Evolutionary conservation across 2,113 vertebrate species (phyloP), one percentile per base, ranked within the genome.

Genomic region (Aepyceros melampus): DNA sequence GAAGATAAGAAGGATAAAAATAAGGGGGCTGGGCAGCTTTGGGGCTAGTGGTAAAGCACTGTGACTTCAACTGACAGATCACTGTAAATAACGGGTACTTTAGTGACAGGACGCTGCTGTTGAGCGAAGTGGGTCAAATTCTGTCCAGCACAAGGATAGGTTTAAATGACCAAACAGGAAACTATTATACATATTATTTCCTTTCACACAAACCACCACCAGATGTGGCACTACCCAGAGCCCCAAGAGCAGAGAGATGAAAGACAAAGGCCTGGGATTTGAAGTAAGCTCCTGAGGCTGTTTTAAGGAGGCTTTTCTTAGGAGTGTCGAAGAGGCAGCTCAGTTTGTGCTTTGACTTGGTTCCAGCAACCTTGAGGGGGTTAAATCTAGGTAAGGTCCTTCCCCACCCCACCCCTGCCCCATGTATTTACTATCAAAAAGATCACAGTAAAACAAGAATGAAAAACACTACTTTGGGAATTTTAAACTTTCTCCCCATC

Each of bases 141-240:
- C 87, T 94, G 95, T 87, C 96, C 92, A 89, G 95, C 43, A 83
- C 29, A 79, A 19, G 83, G 62, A 81, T 40, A 87, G 47, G 83
- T 93, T 95, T 87, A 89, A 97, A 79, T 95, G 96, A 95, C 96
- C 97, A 96, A 94, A 97, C 96, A 98, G 97, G 97, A 98, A 98
- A 97, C 91, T 81, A 97, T 98, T 97, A 89, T 95, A 95, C 90
- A 76, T 88, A 97, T 96, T 83, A 96, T 98, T 98, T 98, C 97
- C 98, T 97, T 96, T 97, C 89, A 85, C 83, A 92, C 87, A 98
- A 98, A 98, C 97, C 97, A 95, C 95, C 47, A 33, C 86, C 97
- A 97, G 96, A 98, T 96, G 95, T 97, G 97, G 97, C 94, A 74
- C 51, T 81, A 85, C 93, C 74, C 96, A n/a, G 93, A 97, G 81